These are phyloP conservation scores for Stigmatopora nigra DNA, from an alignment of 2,113 vertebrate genomes.

Conservation along the genomic window DNA sequence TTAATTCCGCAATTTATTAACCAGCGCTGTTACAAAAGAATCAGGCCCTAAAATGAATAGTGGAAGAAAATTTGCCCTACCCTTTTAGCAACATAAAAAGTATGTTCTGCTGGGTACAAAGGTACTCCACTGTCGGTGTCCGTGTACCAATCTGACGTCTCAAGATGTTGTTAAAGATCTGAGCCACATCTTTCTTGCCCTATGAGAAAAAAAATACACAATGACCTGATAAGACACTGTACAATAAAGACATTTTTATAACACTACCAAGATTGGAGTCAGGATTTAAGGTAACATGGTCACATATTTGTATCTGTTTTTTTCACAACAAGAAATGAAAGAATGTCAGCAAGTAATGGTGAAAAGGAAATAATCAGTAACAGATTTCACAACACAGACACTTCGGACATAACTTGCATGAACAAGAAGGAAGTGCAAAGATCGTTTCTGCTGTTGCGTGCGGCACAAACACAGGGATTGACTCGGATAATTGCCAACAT, in stretches of 20 bases:
- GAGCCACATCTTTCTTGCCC: slow-evolving; percentile 97
- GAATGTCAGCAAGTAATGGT: slow-evolving; percentile 1
- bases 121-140: slow-evolving; percentile 94
- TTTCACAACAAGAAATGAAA: background rate
- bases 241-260: background rate
- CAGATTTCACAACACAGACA: slow-evolving; percentile 37
- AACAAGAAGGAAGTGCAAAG: slow-evolving; percentile 35
- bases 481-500: background rate
- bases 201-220: slow-evolving; percentile 38
- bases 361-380: slow-evolving; percentile 32
- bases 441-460: slow-evolving; percentile 26
- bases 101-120: slow-evolving; percentile 96
- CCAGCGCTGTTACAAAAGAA: too few relatives aligned
- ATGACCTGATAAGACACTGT: background rate
- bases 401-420: slow-evolving; percentile 34
- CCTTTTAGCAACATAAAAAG: slow-evolving; percentile 97
- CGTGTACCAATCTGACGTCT: slow-evolving; percentile 93
- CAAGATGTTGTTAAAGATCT: slow-evolving; percentile 98
- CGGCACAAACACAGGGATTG: slow-evolving; percentile 21
- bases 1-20: too few relatives aligned
- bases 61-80: slow-evolving; percentile 60
- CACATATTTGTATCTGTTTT: background rate
- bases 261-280: background rate
- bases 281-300: background rate
- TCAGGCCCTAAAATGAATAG: too few relatives aligned